Percentiles rank a stretch among this genome's conserved stretches.
Conservation (phyloP, 35 echinoderm and acorn worm genomes). For the Heliocidaris erythrogramma region DNA sequence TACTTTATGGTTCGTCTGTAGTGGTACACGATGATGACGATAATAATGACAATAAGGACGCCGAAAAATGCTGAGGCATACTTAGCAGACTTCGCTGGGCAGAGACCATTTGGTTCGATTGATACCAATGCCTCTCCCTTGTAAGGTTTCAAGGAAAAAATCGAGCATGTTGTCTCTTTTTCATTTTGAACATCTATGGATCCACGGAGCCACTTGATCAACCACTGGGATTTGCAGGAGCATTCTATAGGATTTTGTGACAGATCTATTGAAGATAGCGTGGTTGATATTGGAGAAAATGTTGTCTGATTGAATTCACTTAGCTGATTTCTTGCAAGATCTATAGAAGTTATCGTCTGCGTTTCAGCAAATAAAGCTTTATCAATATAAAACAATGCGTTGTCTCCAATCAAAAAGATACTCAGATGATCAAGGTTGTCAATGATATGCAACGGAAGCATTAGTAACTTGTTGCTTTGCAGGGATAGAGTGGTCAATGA, state of each 20-base stretch:
- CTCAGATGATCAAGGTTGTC: neutral
- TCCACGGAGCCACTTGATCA: neutral
- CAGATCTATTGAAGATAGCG: neutral
- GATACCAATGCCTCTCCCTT: neutral
- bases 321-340: neutral
- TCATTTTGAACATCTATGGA: neutral
- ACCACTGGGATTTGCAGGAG: neutral
- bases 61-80: neutral
- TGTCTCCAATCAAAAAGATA: neutral
- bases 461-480: neutral
- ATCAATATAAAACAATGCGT: neutral
- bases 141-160: neutral
- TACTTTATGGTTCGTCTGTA: neutral
- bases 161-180: neutral
- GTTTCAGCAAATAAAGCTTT: neutral
- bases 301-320: neutral
- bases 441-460: neutral
- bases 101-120: neutral
- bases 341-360: neutral
- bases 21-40: neutral
- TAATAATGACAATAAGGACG: neutral
- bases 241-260: constrained; percentile 13
- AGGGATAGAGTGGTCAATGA: neutral
- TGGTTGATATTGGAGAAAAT: neutral
- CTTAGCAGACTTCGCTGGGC: neutral